Base-by-base conservation (phyloP, 2,888 invertebrate genomes). In the Onthophagus sagittarius region DNA sequence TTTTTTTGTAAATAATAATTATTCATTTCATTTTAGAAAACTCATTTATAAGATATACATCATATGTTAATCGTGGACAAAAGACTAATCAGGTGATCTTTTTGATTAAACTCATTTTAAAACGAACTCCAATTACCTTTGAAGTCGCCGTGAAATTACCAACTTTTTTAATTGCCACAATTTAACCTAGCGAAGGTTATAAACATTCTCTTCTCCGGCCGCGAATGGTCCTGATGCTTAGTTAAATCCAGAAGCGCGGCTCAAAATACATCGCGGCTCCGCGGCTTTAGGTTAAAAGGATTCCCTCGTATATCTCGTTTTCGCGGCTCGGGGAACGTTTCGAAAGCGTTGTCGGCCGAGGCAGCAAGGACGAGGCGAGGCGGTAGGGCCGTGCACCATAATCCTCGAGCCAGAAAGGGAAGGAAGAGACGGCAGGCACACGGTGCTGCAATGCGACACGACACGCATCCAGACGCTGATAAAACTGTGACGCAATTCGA, bases 241-340 rank as follows among this genome's bases (percentile, higher is more conserved):
- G 67, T 7, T 23, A 23, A 23, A 32, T 23, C 23, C 13, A n/a
- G 23, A 23, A 31, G 67, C 67, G 23, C 1, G 31, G 11, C 23
- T 67, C 67, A 32, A 67, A 13, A 32, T n/a, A 67, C 67, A 23
- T 14, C n/a, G n/a, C 13, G 31, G 23, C 67, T 67, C 15, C 32
- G 9, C 31, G 67, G 39, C 39, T 67, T 67, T 23, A 23, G 31
- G 67, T 32, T 67, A 67, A 67, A 67, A 67, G 67, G 67, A 67
- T 67, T 67, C 32, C 67, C 15, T 67, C 67, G 32, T 67, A 67
- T n/a, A 32, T 67, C 23, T 67, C 67, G n/a, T n/a, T 67, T 67
- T 67, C 31, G 67, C 67, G 67, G 31, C 67, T 15, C 67, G 67
- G 32, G 67, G 67, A 67, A n/a, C 67, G 32, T 67, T 67, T 67